Conservation (phyloP, 2,113 vertebrate species). For the Zosterops borbonicus region DNA sequence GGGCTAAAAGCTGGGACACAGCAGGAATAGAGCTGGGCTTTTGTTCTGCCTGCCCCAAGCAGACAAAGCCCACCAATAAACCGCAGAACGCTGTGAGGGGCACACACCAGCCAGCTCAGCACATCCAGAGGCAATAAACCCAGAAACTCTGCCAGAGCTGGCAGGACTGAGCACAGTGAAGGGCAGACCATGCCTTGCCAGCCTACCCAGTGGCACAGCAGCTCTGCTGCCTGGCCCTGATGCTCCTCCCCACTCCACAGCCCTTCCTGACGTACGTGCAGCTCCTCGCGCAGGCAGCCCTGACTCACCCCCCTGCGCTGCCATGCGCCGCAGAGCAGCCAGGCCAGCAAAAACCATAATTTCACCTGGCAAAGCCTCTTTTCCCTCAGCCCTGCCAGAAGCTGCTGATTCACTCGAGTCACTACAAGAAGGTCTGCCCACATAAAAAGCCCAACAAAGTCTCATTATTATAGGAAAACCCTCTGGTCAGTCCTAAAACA, state of each 20-base stretch:
- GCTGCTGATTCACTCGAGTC: slow-evolving; percentile 54
- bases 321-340: slow-evolving; percentile 42
- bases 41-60: neutral
- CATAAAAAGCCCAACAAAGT: slow-evolving; percentile 30
- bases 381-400: slow-evolving; percentile 37
- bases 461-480: slow-evolving; percentile 20
- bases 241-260: neutral
- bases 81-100: neutral
- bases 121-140: neutral
- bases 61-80: neutral
- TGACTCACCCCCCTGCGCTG: slow-evolving; percentile 46
- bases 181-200: neutral
- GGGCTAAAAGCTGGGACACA: neutral
- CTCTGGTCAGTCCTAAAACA: slow-evolving; percentile 4
- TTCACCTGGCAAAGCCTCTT: neutral
- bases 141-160: neutral
- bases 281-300: neutral
- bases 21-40: neutral
- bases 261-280: slow-evolving; percentile 34
- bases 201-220: neutral
- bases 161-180: accelerated
- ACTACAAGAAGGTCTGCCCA: slow-evolving; percentile 27
- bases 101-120: neutral
- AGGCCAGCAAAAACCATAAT: slow-evolving; percentile 16
- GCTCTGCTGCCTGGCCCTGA: accelerated